A percentile compares a stretch with the other conserved stretches of the same genome.
phyloP scores from a whole-genome alignment of 2,888 invertebrate genomes.

The Amphipoea oculea region DNA sequence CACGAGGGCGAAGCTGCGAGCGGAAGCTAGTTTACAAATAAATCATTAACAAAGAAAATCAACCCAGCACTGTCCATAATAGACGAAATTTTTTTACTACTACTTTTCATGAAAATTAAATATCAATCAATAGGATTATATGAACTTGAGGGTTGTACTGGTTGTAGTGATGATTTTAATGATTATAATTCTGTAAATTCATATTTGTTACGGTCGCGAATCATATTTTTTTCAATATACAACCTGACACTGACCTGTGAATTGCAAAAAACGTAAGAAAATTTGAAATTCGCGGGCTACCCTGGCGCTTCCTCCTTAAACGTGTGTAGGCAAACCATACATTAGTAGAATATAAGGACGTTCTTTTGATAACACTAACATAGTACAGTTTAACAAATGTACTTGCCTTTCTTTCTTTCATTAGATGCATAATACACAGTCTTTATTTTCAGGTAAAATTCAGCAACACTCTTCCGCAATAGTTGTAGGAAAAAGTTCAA shows the following conservation, averaged over 20 bases:
- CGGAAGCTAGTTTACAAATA: not conserved
- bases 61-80: not conserved
- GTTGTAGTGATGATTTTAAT: not conserved
- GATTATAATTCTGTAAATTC: not conserved
- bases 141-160: not conserved
- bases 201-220: no score
- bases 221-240: no score
- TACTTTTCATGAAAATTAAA: no score
- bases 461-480: slow-evolving; percentile 40
- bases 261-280: no score
- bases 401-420: not conserved
- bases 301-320: not conserved
- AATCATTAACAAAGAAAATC: slow-evolving; percentile 3
- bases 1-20: no score
- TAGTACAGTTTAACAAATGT: not conserved
- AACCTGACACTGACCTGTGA: no score
- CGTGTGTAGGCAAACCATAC: not conserved
- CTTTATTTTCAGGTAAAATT: slow-evolving; percentile 55
- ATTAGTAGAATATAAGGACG: not conserved
- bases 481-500: slow-evolving; percentile 52
- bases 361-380: not conserved
- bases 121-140: not conserved
- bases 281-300: no score
- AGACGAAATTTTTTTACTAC: not conserved
- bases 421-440: slow-evolving; percentile 14